A percentile compares a stretch with the other conserved stretches of the same genome.
Conservation (phyloP, 2,113 vertebrate species). For the Labeo catla region DNA sequence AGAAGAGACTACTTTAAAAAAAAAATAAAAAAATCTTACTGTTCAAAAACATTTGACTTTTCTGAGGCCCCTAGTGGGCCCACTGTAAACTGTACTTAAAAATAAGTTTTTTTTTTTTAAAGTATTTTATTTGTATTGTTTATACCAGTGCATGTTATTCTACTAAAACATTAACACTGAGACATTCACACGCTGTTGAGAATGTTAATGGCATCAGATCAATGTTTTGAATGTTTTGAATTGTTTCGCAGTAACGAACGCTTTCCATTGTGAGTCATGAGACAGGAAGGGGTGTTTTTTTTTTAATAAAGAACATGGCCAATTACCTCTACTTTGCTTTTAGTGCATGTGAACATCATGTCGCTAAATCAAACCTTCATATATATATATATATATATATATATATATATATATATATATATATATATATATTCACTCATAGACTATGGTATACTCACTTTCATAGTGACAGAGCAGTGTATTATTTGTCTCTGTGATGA, state of each 20-base stretch:
- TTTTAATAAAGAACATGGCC: neutral
- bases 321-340: neutral
- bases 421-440: too few relatives aligned
- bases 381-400: too few relatives aligned
- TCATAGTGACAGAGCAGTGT: neutral
- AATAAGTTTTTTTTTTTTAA: too few relatives aligned
- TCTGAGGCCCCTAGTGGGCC: too few relatives aligned
- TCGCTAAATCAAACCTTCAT: too few relatives aligned
- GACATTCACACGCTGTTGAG: neutral
- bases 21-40: too few relatives aligned
- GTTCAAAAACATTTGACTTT: too few relatives aligned
- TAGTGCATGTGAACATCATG: too few relatives aligned
- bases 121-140: neutral
- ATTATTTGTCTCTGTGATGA: neutral
- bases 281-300: neutral
- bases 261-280: neutral
- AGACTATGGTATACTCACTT: neutral
- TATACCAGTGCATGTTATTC: neutral
- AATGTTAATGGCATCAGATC: neutral
- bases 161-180: neutral
- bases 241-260: neutral
- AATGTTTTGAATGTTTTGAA: neutral
- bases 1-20: too few relatives aligned
- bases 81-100: too few relatives aligned
- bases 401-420: too few relatives aligned